Evolutionary conservation across 2,888 invertebrate genomes (phyloP), one percentile per base, ranked within the genome.

Genomic region (Mythimna loreyi): DNA sequence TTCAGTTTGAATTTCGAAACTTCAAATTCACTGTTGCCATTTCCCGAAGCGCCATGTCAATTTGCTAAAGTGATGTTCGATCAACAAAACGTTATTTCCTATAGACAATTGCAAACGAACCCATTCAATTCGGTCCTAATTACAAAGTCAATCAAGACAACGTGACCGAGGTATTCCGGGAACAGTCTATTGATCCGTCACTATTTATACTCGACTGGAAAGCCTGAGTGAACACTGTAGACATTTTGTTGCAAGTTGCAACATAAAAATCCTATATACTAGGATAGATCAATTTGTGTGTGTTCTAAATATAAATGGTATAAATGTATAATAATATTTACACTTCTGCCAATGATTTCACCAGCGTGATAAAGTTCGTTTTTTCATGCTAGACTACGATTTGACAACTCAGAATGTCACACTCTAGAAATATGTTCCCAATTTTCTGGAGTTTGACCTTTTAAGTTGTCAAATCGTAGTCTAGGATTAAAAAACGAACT

Each of bases 131-230:
- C 47, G n/a, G n/a, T 13, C 19, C 33, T 64, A 50, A 77, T 77
- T 67, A 72, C 64, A 55, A 55, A 73, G 60, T 60, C 60, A 77
- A 63, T 63, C 63, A 73, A 76, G 76, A 52, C 52, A 58, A 25
- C 56, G 40, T 58, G 63, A 53, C 52, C 23, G 47, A 64, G 30
- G 71, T 76, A 78, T 65, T 73, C 50, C 53, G n/a, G 28, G 62
- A 33, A 59, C 55, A 45, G 23, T 19, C 11, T 64, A 77, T 77
- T 55, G 78, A 78, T 77, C 53, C 28, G 21, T 25, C 16, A 53
- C 45, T 78, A 68, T 78, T 62, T 73, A 59, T 60, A 62, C 28
- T 52, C 28, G 30, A 21, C 30, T 67, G 45, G 52, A 53, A 21
- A 25, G 23, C 8, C 25, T 16, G 21, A 55, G 59, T 52, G 23